Base-by-base conservation (phyloP, 2,888 invertebrate genomes). In the Xestia sexstrigata region DNA sequence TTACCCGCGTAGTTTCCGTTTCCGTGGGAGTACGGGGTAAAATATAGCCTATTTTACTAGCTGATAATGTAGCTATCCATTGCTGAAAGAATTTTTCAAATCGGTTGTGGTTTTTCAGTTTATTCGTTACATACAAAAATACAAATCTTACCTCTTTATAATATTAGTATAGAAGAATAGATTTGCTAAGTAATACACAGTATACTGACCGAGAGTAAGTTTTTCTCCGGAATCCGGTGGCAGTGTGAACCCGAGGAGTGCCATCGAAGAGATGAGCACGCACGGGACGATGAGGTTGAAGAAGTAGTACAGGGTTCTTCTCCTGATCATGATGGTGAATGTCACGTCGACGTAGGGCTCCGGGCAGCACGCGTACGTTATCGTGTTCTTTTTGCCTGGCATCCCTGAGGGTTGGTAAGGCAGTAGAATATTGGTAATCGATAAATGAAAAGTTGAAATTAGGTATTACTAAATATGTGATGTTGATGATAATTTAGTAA, bases 271-370 rank as follows among this genome's bases (percentile, higher is more conserved):
- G 95, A 99, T 99, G 93, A 99, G 98, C 93, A 99, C 99, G 96
- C 99, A 99, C 90, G 99, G 99, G 93, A 99, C 99, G 96, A 99
- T 99, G 96, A 99, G 98, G 97, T 99, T 99, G 98, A 99, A 99
- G 97, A 99, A 99, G 97, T 99, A 99, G 97, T 99, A 99, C 92
- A 99, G 97, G 70, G 99, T 99, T 92, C 99, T 97, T 93, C 99
- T 97, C 90, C 99, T 98, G 92, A 99, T 99, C 97, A 99, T 98
- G 95, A 99, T 99, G 89, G 98, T 99, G 97, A 99, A 99, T 60
- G 99, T 99, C 84, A 99, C 98, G 94, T 99, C 99, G 89, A 99
- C 98, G 97, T 99, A 98, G 75, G 99, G 99, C 95, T 99, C 98
- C 91, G 99, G 98, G 96, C 99, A 98, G 97, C 99, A 98, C 97